Evolutionary conservation across 1,140 invertebrate genomes (phyloP), one percentile per base, ranked within the genome.

Genomic region (Papilio helenus): DNA sequence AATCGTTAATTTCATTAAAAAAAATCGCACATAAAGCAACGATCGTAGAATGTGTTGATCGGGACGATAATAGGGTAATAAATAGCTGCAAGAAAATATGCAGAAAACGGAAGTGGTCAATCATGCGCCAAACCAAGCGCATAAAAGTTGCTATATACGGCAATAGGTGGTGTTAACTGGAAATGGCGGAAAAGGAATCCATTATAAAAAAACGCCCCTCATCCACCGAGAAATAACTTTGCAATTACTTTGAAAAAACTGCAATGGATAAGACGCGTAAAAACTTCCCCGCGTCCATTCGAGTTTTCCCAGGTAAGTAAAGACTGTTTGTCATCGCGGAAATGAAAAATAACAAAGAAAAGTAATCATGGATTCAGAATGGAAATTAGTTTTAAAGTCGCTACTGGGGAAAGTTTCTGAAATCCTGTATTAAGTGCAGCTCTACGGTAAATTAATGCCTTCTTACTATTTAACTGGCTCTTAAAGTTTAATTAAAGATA

Each of bases 291-390:
- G 44, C 72, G 72, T 74, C 26, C 39, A 77, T 77, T 77, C 76
- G 55, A 77, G 76, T 77, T 77, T 61, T 77, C 76, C 76, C 61
- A 68, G 61, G 61, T 68, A 77, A 55, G 76, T 77, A 77, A 61
- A 61, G 76, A 61, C 76, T 61, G 76, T 77, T 77, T 77, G 76
- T 77, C 76, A 77, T 77, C 76, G 55, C 76, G 76, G 76, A 77
- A 77, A 77, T 77, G 76, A 77, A 61, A 77, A 77, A 77, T 77
- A 77, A 77, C 76, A 77, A 77, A 77, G 55, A 77, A 77, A 77
- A 77, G 76, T 77, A 77, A 77, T 77, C 76, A 61, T 39, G 76
- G 76, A 77, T 77, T 77, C 76, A 58, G 76, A 77, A 77, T 77
- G 55, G 55, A 77, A 77, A 77, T 77, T 65, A 77, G 76, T 77